Conservation (phyloP, 1,140 invertebrate species). For the Aphelenchoides besseyi region DNA sequence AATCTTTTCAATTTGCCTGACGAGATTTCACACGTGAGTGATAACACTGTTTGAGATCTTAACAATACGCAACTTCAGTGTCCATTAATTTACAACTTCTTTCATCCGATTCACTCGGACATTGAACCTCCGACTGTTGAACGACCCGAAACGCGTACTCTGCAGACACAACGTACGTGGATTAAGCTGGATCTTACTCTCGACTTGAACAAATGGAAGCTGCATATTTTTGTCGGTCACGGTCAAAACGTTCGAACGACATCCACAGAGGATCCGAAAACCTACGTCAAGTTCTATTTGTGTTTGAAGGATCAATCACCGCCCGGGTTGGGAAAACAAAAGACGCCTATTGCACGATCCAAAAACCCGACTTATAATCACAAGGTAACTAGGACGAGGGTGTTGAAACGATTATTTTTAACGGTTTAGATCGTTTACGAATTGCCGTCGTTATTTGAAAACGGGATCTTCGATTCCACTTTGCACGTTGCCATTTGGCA, state of each 20-base stretch:
- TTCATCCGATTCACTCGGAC: conserved; percentile 47
- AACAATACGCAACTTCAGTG: conserved; percentile 21
- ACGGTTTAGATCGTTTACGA: conserved; percentile 2
- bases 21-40: conserved; percentile 47
- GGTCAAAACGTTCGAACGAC: conserved; percentile 39
- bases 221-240: conserved; percentile 45
- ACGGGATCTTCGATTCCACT: neutral
- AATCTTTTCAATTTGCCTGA: conserved; percentile 37
- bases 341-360: conserved; percentile 35
- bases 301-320: conserved; percentile 1
- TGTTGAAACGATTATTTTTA: neutral
- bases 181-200: conserved; percentile 24
- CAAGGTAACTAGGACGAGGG: conserved; percentile 12
- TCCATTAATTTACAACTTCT: conserved; percentile 48
- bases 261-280: conserved; percentile 28
- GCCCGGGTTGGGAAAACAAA: conserved; percentile 28
- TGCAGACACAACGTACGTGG: neutral
- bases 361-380: conserved; percentile 48
- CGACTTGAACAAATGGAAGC: neutral
- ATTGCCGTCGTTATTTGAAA: neutral
- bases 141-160: conserved; percentile 26
- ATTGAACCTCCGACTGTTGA: conserved; percentile 28
- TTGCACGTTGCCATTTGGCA: conserved; percentile 13
- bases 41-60: neutral
- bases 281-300: conserved; percentile 48